These are phyloP conservation scores for Sphaeramia orbicularis DNA, from an alignment of 2,797 vertebrate genomes.

Conservation along the genomic window DNA sequence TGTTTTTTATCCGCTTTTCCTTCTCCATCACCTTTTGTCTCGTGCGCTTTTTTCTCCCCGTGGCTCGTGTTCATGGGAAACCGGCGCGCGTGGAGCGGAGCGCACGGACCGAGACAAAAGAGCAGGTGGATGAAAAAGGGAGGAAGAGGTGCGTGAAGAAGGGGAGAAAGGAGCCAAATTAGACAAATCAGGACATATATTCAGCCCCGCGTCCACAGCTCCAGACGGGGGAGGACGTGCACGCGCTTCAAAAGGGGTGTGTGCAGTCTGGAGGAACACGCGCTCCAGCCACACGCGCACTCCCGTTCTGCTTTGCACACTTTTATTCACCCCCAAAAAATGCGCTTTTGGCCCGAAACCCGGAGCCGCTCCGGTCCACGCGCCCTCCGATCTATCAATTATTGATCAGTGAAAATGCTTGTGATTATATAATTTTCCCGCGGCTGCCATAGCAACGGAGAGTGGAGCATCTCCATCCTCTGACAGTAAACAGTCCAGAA, in stretches of 20 bases:
- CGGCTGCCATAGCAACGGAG: constrained; percentile 28
- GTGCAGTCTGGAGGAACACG: constrained; percentile 61
- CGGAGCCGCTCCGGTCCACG: neutral
- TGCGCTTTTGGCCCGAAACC: neutral
- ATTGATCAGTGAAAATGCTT: constrained; percentile 29
- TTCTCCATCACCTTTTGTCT: constrained; percentile 48
- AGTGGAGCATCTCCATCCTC: constrained; percentile 4
- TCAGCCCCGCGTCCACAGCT: neutral
- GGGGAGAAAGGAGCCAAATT: neutral
- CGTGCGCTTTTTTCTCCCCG: constrained; percentile 11
- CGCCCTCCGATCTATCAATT: constrained; percentile 2
- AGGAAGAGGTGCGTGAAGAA: neutral
- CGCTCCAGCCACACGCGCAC: constrained; percentile 19
- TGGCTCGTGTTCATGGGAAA: constrained; percentile 28
- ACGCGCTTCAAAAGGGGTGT: constrained; percentile 76
- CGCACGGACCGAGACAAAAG: constrained; percentile 34
- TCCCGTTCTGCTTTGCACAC: constrained; percentile 9
- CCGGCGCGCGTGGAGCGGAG: constrained; percentile 36
- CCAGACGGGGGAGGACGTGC: constrained; percentile 38
- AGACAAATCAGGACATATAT: neutral
- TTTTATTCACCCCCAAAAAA: constrained; percentile 20
- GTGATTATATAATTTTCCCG: constrained; percentile 23
- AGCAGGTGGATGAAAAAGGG: neutral
- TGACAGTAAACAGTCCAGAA: constrained; percentile 37
- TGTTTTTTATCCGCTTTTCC: constrained; percentile 4